Conservation (phyloP, 37 sponge, comb jelly and placozoan species). For the Bolinopsis microptera region DNA sequence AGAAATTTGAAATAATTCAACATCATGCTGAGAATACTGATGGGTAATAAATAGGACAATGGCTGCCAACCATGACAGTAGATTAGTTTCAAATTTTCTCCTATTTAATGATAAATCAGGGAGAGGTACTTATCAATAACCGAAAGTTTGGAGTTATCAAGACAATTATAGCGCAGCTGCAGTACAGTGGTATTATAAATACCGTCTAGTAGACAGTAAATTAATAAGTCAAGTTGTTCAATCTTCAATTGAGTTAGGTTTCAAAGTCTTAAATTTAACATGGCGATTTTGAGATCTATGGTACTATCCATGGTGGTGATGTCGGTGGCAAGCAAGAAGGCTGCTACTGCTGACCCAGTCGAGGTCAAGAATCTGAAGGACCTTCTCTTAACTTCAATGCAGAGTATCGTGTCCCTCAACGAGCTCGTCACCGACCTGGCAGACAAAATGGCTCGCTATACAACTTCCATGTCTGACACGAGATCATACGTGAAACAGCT, state of each 20-base stretch:
- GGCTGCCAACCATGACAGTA: too few species aligned
- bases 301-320: not conserved
- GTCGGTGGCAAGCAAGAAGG: not conserved
- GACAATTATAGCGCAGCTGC: too few species aligned
- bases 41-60: too few species aligned
- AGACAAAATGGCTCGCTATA: not conserved
- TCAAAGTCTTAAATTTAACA: not conserved
- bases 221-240: too few species aligned
- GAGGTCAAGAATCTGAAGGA: not conserved
- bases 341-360: not conserved
- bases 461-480: not conserved
- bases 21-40: too few species aligned
- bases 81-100: not conserved
- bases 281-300: not conserved
- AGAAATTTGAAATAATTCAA: too few species aligned
- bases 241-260: too few species aligned
- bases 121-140: too few species aligned
- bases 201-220: too few species aligned
- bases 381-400: not conserved
- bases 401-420: not conserved
- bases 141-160: too few species aligned
- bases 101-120: not conserved
- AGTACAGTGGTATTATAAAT: too few species aligned
- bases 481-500: not conserved
- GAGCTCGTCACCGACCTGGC: not conserved